Base-by-base conservation (phyloP, 2,888 invertebrate genomes). In the Drosophila crucigera region DNA sequence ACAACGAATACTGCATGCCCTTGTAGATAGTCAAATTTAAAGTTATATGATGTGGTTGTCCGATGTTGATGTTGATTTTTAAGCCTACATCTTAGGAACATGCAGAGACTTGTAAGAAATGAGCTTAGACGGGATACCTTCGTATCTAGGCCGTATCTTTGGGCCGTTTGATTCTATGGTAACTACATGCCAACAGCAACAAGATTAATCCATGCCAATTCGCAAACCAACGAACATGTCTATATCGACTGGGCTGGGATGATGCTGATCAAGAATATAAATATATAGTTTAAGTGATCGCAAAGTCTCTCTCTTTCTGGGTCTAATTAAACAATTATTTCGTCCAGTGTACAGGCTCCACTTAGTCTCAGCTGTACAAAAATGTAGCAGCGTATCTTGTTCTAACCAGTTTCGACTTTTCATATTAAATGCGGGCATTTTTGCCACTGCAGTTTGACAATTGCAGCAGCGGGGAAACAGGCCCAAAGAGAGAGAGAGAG, bases 341-440 rank as follows among this genome's bases (percentile, higher is more conserved):
- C 37, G 54, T 67, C 33, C 47, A 73, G 63, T 66, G 70, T 60
- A 59, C 14, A 14, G 35, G 35, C 37, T n/a, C 19, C 50, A 49
- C 47, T 56, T 64, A 55, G 39, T 60, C 33, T 14, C 6, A 33
- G 19, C 28, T n/a, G 11, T 50, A n/a, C 31, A 66, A 19, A 52
- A 66, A 30, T 54, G 16, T 41, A 22, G 49, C 71, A 58, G 41
- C 43, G 37, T 43, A 60, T 58, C 61, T 49, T 49, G 55, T 81
- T 78, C 81, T 81, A 68, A 81, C 81, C 73, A 25, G 78, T 81
- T 78, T 78, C 31, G 22, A 73, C 73, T 73, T 81, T 77, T 80
- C 65, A 53, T 78, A 77, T 81, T 65, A 43, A 63, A 43, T 54
- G 50, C n/a, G 30, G 55, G n/a, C 30, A 53, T 41, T 55, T 41